Evolutionary conservation across 2,113 vertebrate genomes (phyloP).

Genomic region (cattle (Bos taurus)): ARS-UCD2.0 NC_037328.1:42853001-42853500

Average conservation of each 20-base stretch:
- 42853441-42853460: not conserved
- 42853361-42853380: conserved; percentile 7
- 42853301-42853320: not conserved
- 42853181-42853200: not conserved
- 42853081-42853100: not conserved
- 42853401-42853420: not conserved
- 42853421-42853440: conserved; percentile 18
- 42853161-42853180: not conserved
- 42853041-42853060: not conserved
- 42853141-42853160: not conserved
- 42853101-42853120: not conserved
- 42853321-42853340: not conserved
- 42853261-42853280: not conserved
- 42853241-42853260: not conserved
- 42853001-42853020: not conserved
- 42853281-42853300: not conserved
- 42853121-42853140: not conserved
- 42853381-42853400: conserved; percentile 11
- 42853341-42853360: not conserved
- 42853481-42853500: conserved; percentile 28
- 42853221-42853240: not conserved
- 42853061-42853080: not conserved
- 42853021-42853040: not conserved
- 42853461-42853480: conserved; percentile 39
- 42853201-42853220: not conserved